Evolutionary conservation across 2,797 vertebrate genomes (phyloP).

Genomic region (Calcarius lapponicus): DNA sequence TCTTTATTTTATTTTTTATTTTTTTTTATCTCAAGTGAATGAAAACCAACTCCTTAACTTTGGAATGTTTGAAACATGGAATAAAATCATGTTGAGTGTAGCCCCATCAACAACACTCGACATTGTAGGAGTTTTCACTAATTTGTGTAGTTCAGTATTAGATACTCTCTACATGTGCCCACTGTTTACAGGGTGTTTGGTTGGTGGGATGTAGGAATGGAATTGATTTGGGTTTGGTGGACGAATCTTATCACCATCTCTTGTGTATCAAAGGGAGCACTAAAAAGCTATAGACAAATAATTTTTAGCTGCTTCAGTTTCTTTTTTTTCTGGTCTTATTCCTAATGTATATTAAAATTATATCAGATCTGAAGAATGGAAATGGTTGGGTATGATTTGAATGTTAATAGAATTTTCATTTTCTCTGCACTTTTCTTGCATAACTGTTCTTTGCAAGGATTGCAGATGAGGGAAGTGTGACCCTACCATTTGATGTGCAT

Average conservation of each 20-base stretch:
- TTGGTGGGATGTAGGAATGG: neutral
- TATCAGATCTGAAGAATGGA: conserved; percentile 44
- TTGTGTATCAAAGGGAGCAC: neutral
- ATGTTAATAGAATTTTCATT: conserved; percentile 58
- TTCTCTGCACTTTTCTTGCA: conserved; percentile 13
- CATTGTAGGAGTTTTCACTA: neutral
- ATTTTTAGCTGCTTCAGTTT: neutral
- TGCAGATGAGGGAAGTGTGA: neutral
- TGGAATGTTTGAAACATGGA: neutral
- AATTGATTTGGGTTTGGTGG: neutral
- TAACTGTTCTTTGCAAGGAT: conserved; percentile 37
- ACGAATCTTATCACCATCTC: neutral
- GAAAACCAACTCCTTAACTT: neutral
- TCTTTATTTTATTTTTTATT: neutral
- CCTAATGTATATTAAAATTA: conserved; percentile 41
- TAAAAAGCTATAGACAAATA: neutral
- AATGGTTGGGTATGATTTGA: conserved; percentile 22
- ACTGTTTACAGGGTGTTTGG: neutral
- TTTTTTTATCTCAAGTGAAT: neutral
- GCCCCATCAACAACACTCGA: neutral
- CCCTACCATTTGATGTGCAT: conserved; percentile 28
- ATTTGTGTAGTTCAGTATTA: neutral
- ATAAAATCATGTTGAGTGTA: neutral
- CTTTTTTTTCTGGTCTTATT: neutral
- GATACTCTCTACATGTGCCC: neutral